These are phyloP conservation scores for Drosophila anomelani DNA, from an alignment of 2,888 invertebrate genomes.

Conservation along the genomic window DNA sequence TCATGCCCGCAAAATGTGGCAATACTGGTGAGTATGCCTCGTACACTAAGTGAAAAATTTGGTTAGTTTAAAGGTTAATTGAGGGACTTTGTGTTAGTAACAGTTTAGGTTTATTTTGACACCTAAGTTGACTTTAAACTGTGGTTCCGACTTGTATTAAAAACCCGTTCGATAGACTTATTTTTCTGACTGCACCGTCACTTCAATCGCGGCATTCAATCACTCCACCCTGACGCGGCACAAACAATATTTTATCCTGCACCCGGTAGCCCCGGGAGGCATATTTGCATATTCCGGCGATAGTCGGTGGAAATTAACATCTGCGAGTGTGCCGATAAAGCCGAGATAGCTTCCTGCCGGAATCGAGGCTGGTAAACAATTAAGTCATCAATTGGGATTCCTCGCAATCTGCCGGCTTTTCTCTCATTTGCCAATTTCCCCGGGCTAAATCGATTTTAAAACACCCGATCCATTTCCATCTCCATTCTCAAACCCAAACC, in stretches of 20 bases:
- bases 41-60: neutral
- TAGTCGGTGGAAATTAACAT: slow-evolving; percentile 27
- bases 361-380: slow-evolving; percentile 51
- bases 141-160: no score
- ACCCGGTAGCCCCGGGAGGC: slow-evolving; percentile 4
- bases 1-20: slow-evolving; percentile 95
- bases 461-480: neutral
- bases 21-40: slow-evolving; percentile 88
- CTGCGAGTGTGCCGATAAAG: slow-evolving; percentile 23
- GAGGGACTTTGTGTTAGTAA: neutral
- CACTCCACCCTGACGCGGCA: neutral
- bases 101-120: no score
- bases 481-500: neutral
- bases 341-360: slow-evolving; percentile 18
- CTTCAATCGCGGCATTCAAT: slow-evolving; percentile 16
- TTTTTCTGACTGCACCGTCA: neutral
- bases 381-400: slow-evolving; percentile 52
- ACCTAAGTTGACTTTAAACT: neutral
- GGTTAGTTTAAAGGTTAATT: no score
- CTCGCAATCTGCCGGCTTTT: neutral
- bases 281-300: slow-evolving; percentile 54
- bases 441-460: slow-evolving; percentile 33
- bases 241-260: slow-evolving; percentile 43
- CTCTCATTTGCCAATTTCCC: slow-evolving; percentile 18
- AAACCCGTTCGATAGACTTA: neutral